Base-by-base conservation (phyloP, 2,113 vertebrate species). In the Anolis carolinensis region DNA sequence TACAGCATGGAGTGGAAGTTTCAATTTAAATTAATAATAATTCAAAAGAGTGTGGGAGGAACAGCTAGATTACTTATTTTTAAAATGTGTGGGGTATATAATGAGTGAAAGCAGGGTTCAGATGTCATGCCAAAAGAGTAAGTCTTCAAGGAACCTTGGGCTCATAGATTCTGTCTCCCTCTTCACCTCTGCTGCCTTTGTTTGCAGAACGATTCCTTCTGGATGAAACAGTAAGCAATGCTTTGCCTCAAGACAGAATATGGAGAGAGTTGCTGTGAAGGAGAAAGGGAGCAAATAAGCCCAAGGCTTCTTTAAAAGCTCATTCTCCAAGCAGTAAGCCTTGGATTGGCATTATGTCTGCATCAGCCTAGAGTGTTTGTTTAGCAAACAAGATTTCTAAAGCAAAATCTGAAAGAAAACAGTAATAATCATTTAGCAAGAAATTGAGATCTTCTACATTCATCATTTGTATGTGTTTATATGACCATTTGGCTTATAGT, bases 1-100 rank as follows among this genome's bases (percentile, higher is more conserved):
- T 74, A 30, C 67, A 39, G 18, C 11, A 74, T 20, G 32, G 81
- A 34, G 21, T 50, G 44, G 39, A 67, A 75, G 9, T 36, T 81
- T 25, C 52, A 86, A 81, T 86, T 74, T 68, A 78, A 18, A 55
- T 71, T 48, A 59, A 30, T 71, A 71, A 20, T 55, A 65, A 77
- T 52, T 52, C 20, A 30, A 34, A 67, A 73, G 14, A 39, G 20
- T 48, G 20, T 20, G 59, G 6, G 72, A 67, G 55, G 52, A 86
- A 30, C 21, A 67, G 21, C 78, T 18, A 79, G 21, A 80, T 73
- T 11, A 52, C 23, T 78, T 36, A 52, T 68, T 73, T 44, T 80
- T 86, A 48, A 75, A 63, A 84, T 50, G 25, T 81, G n/a, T 36
- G 14, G 44, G 39, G 36, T 9, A 14, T 63, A 81, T 30, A 86